A percentile compares a stretch with the other conserved stretches of the same genome.
Conservation (phyloP, 2,113 vertebrate genomes). For the Falco punctatus region DNA sequence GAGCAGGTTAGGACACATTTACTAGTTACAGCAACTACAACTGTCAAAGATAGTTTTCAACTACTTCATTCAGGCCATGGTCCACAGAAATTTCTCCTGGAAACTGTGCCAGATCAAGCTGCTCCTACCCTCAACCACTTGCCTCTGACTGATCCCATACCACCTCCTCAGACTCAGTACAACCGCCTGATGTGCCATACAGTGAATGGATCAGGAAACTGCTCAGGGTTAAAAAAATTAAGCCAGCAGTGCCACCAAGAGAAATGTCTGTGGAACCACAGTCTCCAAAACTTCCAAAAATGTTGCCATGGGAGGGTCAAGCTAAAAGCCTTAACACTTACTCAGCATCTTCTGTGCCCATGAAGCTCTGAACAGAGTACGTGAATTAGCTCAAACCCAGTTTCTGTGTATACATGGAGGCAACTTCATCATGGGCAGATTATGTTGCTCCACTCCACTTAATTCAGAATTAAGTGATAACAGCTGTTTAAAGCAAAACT, state of each 20-base stretch:
- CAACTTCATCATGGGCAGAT: background rate
- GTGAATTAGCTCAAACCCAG: background rate
- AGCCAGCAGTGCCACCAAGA: slow-evolving; percentile 72
- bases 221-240: slow-evolving; percentile 55
- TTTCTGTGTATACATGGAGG: background rate
- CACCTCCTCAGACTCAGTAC: background rate
- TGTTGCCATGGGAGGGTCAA: background rate
- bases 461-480: background rate
- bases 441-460: background rate
- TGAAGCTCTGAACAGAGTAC: background rate
- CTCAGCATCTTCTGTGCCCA: background rate
- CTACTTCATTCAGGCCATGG: background rate
- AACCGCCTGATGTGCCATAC: background rate
- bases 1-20: background rate
- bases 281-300: slow-evolving; percentile 27
- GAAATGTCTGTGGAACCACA: slow-evolving; percentile 68
- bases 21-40: background rate
- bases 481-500: background rate
- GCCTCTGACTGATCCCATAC: background rate
- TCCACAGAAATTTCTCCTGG: background rate
- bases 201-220: background rate
- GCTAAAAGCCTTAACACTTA: background rate
- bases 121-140: background rate
- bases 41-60: background rate
- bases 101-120: background rate